A percentile compares a stretch with the other conserved stretches of the same genome.
These are phyloP conservation scores for Symphodus melops DNA, from an alignment of 2,113 vertebrate genomes.

Conservation along the genomic window DNA sequence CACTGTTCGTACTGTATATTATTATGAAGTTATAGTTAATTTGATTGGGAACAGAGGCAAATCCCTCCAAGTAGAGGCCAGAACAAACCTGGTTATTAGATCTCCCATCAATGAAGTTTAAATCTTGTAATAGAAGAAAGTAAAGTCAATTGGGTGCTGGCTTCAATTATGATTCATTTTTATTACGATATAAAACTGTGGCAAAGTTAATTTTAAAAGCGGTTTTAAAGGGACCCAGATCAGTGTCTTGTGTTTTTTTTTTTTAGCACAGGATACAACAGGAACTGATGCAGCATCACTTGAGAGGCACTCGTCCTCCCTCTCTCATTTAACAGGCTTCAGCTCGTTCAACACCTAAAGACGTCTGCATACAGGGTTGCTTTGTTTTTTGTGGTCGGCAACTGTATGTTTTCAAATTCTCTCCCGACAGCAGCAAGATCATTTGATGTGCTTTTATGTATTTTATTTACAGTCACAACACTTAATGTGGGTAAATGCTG, in stretches of 20 bases:
- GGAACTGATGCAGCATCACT: slow-evolving; percentile 5
- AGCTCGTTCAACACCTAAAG: slow-evolving; percentile 43
- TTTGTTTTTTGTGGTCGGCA: slow-evolving; percentile 28
- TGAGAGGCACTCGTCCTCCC: slow-evolving; percentile 4
- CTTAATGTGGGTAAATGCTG: slow-evolving; percentile 7
- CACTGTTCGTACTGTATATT: no score
- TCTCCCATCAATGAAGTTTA: slow-evolving; percentile 11
- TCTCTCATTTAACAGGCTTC: slow-evolving; percentile 55
- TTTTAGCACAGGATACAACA: not conserved
- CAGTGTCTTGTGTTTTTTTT: not conserved
- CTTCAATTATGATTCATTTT: slow-evolving; percentile 1
- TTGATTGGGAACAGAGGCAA: no score
- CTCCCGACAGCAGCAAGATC: slow-evolving; percentile 10
- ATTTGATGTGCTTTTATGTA: not conserved
- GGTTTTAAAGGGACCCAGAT: slow-evolving; percentile 1
- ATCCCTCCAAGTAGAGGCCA: not conserved
- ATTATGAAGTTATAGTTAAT: no score
- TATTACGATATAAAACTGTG: slow-evolving; percentile 6
- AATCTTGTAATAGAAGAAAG: slow-evolving; percentile 18
- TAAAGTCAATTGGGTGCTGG: no score
- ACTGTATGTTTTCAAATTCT: slow-evolving; percentile 5
- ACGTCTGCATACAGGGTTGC: not conserved
- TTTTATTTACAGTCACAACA: not conserved
- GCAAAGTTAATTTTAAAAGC: not conserved
- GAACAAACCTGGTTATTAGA: not conserved